Base-by-base conservation (phyloP, 2,113 vertebrate genomes). In the Meles meles region DNA sequence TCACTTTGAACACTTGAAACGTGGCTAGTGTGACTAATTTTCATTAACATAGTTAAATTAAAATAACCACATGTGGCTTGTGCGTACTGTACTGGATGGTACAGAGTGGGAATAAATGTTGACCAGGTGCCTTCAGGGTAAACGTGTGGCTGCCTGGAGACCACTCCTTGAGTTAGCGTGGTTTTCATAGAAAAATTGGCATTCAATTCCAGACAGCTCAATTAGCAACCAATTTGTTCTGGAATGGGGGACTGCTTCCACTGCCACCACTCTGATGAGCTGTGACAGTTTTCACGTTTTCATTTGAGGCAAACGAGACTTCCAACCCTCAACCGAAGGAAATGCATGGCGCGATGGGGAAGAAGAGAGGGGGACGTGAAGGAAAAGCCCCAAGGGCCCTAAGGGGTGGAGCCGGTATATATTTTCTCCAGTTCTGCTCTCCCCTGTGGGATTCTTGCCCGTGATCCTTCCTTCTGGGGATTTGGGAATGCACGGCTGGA, bases 41-140 rank as follows among this genome's bases (percentile, higher is more conserved):
- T 92, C 93, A 94, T 96, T 47, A 84, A 63, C 74, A 34, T 65
- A 77, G 42, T 94, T 93, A 94, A 96, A 80, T 88, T 90, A 95
- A 87, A 92, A 77, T 81, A 96, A 37, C 34, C 67, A 80, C 12
- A 23, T 49, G 80, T 85, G 82, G n/a, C 57, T 84, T 67, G 52
- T 61, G 67, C 59, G 71, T 85, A 59, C 39, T 2, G 18, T 67
- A 23, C 3, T 23, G 31, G 72, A 37, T 10, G 69, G 47, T 12
- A 17, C 49, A 87, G 57, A 21, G 39, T 49, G 27, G 59, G 85
- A 6, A 6, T 74, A 49, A 94, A 39, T 52, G 74, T 37, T 31
- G 61, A 23, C 83, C 21, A 34, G 79, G 55, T 76, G 71, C 65
- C 81, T 94, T 83, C 52, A 84, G 79, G 83, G 57, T 69, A 86